Evolutionary conservation across 2,888 invertebrate species (phyloP), one percentile per base, ranked within the genome.

Genomic region (Tortrix viridana): DNA sequence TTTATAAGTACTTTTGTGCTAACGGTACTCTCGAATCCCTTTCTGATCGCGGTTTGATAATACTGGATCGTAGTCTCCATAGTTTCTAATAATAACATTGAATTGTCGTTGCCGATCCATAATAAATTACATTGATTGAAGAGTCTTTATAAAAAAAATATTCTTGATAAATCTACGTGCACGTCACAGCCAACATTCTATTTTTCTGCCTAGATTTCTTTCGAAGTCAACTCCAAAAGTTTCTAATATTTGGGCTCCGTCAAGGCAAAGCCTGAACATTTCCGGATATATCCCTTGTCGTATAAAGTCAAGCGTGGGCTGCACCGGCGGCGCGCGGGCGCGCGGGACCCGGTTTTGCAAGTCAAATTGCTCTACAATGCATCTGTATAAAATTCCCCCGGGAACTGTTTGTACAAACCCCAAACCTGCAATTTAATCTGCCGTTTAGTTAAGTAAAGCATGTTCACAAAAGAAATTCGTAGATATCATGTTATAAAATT

Each of bases 251-350:
- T 53, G 22, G 53, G 22, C 53, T 41, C 16, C 41, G 58, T 63
- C 63, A 63, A 47, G 53, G 50, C 58, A 63, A 63, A 52, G 47
- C 57, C 52, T 20, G 58, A 43, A 55, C 44, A 63, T 58, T 63
- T 58, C 53, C 52, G 57, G 53, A 62, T 62, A 62, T 62, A 57
- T 58, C 63, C 26, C 47, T 58, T 53, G 57, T 58, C 63, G 62
- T 53, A 63, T 58, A 63, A 58, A 52, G 50, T 23, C 44, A n/a
- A 47, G 62, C 56, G 48, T 37, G 44, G 54, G 53, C 18, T 55
- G 54, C 54, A 55, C 41, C 61, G 49, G 26, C n/a, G 41, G 19
- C 26, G n/a, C 37, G 32, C 19, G 16, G 32, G 20, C 38, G 23
- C 46, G 5, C 44, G 60, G 60, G 60, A 60, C 47, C 22, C 26